Evolutionary conservation across 2,797 vertebrate genomes (phyloP), one percentile per base, ranked within the genome.

Genomic region (Pelodytes ibericus): DNA sequence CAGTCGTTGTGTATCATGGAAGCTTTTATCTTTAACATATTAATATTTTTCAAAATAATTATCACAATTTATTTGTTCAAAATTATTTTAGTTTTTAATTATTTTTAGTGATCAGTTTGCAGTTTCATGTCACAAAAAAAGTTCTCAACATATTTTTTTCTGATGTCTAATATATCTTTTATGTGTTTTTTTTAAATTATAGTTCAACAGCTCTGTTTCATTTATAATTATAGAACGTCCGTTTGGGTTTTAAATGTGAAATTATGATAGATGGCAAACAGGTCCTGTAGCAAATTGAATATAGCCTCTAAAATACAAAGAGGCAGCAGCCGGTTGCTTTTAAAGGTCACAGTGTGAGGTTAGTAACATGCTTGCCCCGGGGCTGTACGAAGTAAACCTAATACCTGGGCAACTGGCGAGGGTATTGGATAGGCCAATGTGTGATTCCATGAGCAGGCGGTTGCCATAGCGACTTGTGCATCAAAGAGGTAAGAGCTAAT

Each of bases 351-450:
- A 56, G 71, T 81, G 18, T 86, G 83, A 86, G 79, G 83, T 88
- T 84, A 89, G 84, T 3, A 72, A 67, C 18, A 74, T 74, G 56
- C 31, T 80, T 80, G 86, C 83, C 82, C 83, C 0, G 9, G 78
- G 85, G 84, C 82, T 82, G 83, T 71, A 75, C 74, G 74, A 41
- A 27, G 82, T 83, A 81, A 94, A 94, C 84, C 80, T 92, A 90
- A 94, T 94, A 93, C 91, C 86, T 90, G 89, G 87, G 88, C 93
- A 94, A 94, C 90, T 93, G 92, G 86, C 79, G 77, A 82, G 77
- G 78, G 83, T 82, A 75, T 81, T 44, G 82, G 81, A 83, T 76
- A 67, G 83, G 81, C 75, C 60, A 4, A 2, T 58, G 81, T 83
- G 80, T 80, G 80, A 80, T 85, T 81, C 73, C 60, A 63, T n/a